These are phyloP conservation scores for Conger conger DNA, from an alignment of 2,113 vertebrate species.

Conservation along the genomic window DNA sequence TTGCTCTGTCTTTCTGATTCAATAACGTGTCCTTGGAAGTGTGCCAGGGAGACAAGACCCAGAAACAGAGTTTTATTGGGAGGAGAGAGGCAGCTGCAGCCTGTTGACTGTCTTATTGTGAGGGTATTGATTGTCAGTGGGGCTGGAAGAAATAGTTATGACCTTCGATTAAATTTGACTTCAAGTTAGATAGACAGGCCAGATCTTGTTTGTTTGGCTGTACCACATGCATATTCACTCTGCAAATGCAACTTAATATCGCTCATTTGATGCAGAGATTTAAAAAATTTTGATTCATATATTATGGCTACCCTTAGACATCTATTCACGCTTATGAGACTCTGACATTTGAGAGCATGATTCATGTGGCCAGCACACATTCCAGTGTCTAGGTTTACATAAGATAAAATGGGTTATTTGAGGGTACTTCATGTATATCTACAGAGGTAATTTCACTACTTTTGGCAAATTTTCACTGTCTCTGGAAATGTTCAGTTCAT, in stretches of 20 bases:
- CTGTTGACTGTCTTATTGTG: constrained; percentile 66
- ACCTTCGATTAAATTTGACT: constrained; percentile 38
- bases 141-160: neutral
- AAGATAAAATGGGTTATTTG: no score
- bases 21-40: neutral
- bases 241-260: constrained; percentile 69
- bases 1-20: neutral
- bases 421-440: no score
- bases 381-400: no score
- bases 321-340: neutral
- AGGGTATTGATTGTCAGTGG: constrained; percentile 55
- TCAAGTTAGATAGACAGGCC: constrained; percentile 38
- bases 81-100: constrained; percentile 66
- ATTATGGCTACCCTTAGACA: neutral
- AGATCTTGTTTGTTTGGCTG: constrained; percentile 11
- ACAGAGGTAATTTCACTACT: no score
- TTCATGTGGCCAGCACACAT: no score
- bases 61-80: constrained; percentile 58
- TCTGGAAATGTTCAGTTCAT: neutral
- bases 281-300: neutral
- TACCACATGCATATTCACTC: constrained; percentile 67
- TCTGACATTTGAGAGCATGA: neutral
- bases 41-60: neutral
- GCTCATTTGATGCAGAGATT: neutral
- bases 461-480: neutral